These are phyloP conservation scores for Otocyon megalotis DNA, from an alignment of 2,113 vertebrate genomes.

Conservation along the genomic window DNA sequence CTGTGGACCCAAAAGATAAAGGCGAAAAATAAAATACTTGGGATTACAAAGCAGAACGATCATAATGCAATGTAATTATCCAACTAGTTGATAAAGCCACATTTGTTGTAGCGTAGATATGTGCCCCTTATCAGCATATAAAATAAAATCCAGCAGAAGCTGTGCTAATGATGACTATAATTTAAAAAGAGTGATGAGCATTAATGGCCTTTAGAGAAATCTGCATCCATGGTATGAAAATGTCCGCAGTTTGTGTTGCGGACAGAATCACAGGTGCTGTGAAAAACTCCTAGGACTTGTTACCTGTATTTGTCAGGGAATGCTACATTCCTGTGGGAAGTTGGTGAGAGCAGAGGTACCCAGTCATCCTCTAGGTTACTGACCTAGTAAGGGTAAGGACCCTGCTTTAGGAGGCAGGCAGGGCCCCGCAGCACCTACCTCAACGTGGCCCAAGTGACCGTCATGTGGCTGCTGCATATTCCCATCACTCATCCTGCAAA, in stretches of 20 bases:
- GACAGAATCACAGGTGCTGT: neutral
- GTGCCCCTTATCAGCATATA: neutral
- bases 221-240: neutral
- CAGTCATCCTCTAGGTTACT: neutral
- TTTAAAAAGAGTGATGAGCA: neutral
- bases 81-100: neutral
- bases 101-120: neutral
- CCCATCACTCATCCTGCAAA: neutral
- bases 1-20: neutral
- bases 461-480: neutral
- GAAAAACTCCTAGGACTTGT: neutral
- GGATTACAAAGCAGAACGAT: neutral
- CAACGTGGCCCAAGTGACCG: too few species aligned
- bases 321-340: neutral
- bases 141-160: neutral
- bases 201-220: neutral
- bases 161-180: neutral
- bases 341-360: neutral
- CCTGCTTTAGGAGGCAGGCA: neutral
- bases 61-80: too few species aligned
- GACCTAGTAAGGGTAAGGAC: neutral
- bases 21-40: neutral
- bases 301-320: neutral
- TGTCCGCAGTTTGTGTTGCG: neutral
- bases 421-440: neutral